Conservation (phyloP, 2,113 vertebrate species). For the Barbus barbus region DNA sequence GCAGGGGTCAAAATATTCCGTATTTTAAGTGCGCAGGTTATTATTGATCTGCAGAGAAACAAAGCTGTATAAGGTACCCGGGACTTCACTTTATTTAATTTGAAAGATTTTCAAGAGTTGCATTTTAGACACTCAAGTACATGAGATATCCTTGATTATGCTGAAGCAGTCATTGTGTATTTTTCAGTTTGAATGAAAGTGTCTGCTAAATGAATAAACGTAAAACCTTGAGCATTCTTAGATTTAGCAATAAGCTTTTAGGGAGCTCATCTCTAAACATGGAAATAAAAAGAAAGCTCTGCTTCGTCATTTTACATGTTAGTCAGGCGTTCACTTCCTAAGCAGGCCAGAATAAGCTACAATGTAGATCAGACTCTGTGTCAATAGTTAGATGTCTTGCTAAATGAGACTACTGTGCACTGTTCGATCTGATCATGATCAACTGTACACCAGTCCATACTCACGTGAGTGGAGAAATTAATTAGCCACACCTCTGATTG, state of each 20-base stretch:
- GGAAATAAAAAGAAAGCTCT: not conserved
- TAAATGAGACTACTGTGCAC: not conserved
- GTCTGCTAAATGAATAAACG: not conserved
- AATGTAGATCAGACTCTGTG: no score
- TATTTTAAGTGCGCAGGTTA: not conserved
- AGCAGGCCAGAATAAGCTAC: not conserved
- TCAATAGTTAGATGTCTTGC: not conserved
- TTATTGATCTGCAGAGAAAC: not conserved
- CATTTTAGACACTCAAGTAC: not conserved
- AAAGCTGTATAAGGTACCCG: not conserved
- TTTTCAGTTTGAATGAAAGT: not conserved
- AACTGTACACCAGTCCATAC: not conserved
- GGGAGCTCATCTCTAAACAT: not conserved
- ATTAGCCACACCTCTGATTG: slow-evolving; percentile 67
- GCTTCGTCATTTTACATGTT: no score
- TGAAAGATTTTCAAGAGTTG: not conserved
- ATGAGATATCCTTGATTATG: not conserved
- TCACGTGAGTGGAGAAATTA: slow-evolving; percentile 51
- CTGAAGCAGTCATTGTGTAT: not conserved
- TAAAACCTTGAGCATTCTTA: not conserved
- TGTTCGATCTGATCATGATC: not conserved
- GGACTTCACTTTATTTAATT: not conserved
- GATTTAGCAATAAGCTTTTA: not conserved
- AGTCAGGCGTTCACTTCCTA: no score
- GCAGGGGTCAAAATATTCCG: not conserved